Base-by-base conservation (phyloP, 2,113 vertebrate genomes). In the Lipophrys pholis region DNA sequence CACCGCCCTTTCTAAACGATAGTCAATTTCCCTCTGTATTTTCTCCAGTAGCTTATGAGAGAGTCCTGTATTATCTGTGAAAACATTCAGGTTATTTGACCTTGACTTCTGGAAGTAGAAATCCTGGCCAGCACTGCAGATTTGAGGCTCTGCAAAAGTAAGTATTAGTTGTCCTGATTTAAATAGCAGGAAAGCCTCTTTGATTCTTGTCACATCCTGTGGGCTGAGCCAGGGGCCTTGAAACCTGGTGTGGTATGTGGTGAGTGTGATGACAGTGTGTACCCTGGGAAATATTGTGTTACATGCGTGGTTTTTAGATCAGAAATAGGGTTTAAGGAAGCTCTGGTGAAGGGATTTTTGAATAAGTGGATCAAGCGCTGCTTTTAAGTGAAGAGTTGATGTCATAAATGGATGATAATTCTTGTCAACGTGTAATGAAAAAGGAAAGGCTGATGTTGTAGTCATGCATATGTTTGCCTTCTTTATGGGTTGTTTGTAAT, bases 261-360 rank as follows among this genome's bases (percentile, higher is more conserved):
- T 74, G 69, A 59, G 73, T 53, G 70, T 21, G 45, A 85, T 76
- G 79, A 68, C 36, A 49, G 55, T 14, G n/a, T 45, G 38, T 73
- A 83, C 74, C 59, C 12, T 7, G 83, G 78, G 90, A 87, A 82
- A 79, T 90, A 87, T 89, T 72, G 45, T 42, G 83, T 91, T 92
- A 76, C 87, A 35, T 72, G 62, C 53, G 84, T 87, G 90, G 52
- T 63, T 87, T 87, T 80, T 21, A 84, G 45, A 85, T 89, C 73
- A 83, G 46, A 68, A 58, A 52, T 16, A 3, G 59, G 68, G 68
- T 55, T 46, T 78, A 46, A 46, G 58, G 48, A 66, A 48, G 38
- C 42, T 54, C 6, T 36, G 35, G 2, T 64, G 40, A 14, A 17
- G 43, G 11, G 52, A 10, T 72, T 70, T 70, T 41, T 35, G 56